Conservation (phyloP, 2,113 vertebrate genomes). For the Salvelinus namaycush region DNA sequence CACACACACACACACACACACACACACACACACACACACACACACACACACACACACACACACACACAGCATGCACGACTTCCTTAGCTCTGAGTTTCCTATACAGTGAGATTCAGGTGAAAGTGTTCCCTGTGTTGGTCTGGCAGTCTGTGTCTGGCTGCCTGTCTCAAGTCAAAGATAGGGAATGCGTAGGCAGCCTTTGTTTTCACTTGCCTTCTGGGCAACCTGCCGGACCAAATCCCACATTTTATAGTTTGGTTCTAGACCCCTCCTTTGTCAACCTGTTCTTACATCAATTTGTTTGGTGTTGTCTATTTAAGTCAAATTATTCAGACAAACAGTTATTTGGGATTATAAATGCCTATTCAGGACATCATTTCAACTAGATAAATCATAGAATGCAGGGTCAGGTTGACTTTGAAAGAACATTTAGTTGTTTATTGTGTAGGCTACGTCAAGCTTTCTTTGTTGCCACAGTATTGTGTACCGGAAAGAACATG, state of each 20-base stretch:
- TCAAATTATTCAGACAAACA: conserved; percentile 54
- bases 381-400: no score
- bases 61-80: conserved; percentile 29
- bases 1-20: conserved; percentile 45
- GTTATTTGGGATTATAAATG: neutral
- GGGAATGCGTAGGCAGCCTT: conserved; percentile 55
- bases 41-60: conserved; percentile 46
- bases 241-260: conserved; percentile 62
- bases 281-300: conserved; percentile 31
- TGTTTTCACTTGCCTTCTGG: conserved; percentile 69
- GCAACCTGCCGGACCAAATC: conserved; percentile 67
- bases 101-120: conserved; percentile 64
- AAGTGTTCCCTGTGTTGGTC: conserved; percentile 60
- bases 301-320: conserved; percentile 55
- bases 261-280: conserved; percentile 57
- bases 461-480: no score
- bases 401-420: no score
- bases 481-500: neutral
- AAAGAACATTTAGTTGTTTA: no score
- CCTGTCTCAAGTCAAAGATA: conserved; percentile 58
- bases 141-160: conserved; percentile 47
- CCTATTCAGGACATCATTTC: no score
- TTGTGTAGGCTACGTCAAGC: no score
- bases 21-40: conserved; percentile 46
- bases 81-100: conserved; percentile 40